phyloP scores from a whole-genome alignment of 1,140 invertebrate species.

The Tetragnatha versicolor region DNA sequence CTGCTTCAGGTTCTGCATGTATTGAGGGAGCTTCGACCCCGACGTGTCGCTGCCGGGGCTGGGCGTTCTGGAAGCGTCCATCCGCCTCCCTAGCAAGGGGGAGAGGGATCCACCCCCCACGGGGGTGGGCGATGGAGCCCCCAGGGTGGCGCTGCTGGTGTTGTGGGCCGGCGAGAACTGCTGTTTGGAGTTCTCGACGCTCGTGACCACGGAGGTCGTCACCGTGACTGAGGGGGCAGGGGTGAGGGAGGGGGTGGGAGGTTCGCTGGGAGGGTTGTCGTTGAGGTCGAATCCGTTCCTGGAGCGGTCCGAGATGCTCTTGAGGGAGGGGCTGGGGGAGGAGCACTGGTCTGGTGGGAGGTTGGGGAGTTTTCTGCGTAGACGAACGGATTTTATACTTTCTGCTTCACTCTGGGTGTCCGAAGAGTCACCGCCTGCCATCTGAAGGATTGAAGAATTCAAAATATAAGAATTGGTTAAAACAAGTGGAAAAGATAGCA shows the following conservation, averaged over 20 bases:
- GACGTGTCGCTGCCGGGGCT: constrained; percentile 32
- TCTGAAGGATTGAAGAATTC: neutral
- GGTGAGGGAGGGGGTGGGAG: neutral
- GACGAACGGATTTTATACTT: constrained; percentile 68
- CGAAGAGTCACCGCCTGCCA: constrained; percentile 65
- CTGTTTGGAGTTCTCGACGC: constrained; percentile 2
- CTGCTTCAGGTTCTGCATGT: constrained; percentile 68
- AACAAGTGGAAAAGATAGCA: too few species aligned
- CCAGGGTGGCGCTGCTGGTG: neutral
- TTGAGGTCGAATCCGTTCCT: constrained; percentile 5
- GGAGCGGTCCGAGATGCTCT: constrained; percentile 57
- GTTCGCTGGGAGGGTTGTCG: too few species aligned
- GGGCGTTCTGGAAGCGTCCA: constrained; percentile 15
- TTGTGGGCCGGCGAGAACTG: constrained; percentile 24
- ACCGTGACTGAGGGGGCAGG: constrained; percentile 15
- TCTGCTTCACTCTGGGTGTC: constrained; percentile 69
- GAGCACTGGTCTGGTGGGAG: constrained; percentile 69
- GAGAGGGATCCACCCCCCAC: neutral
- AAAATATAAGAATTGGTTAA: too few species aligned
- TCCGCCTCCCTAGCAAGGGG: neutral
- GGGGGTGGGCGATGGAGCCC: constrained; percentile 21
- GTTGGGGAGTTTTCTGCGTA: constrained; percentile 69
- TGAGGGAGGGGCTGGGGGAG: constrained; percentile 65
- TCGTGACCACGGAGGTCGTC: constrained; percentile 7
- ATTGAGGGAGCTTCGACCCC: constrained; percentile 65